Percentiles rank a stretch among this genome's conserved stretches.
These are phyloP conservation scores for Epizoanthus scotinus DNA, from an alignment of 92 coral and sea anemone species.

Conservation along the genomic window DNA sequence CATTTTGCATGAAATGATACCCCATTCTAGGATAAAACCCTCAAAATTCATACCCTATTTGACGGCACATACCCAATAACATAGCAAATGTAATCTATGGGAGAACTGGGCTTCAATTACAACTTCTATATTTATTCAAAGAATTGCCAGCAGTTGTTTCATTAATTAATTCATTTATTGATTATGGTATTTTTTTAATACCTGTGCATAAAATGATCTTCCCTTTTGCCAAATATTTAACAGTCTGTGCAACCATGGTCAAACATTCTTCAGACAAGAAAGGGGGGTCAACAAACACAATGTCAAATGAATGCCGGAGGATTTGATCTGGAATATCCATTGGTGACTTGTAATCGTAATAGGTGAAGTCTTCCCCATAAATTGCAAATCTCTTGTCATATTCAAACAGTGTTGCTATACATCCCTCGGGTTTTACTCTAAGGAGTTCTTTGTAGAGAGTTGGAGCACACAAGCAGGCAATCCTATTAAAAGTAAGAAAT, in stretches of 20 bases:
- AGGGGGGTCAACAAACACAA: constrained; percentile 81
- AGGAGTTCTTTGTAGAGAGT: constrained; percentile 68
- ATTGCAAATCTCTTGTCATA: constrained; percentile 71
- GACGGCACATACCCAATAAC: no score
- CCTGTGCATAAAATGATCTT: constrained; percentile 75
- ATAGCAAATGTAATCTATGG: no score
- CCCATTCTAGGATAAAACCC: no score
- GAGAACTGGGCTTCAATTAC: no score
- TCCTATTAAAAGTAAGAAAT: constrained; percentile 30
- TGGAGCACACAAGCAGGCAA: constrained; percentile 79
- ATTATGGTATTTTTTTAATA: not conserved
- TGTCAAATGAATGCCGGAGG: constrained; percentile 59
- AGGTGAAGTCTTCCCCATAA: constrained; percentile 64
- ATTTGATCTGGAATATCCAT: constrained; percentile 49
- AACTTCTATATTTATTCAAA: no score
- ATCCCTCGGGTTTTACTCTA: constrained; percentile 49
- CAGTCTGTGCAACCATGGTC: constrained; percentile 60
- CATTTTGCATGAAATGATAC: no score
- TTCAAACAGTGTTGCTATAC: constrained; percentile 66
- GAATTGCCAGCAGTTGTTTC: no score
- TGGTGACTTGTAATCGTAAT: constrained; percentile 70
- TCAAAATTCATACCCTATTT: no score
- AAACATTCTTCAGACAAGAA: constrained; percentile 76
- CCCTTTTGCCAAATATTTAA: constrained; percentile 65
- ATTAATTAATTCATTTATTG: not conserved